Evolutionary conservation across 2,113 vertebrate genomes (phyloP), one percentile per base, ranked within the genome.

Genomic region (Sitta europaea): DNA sequence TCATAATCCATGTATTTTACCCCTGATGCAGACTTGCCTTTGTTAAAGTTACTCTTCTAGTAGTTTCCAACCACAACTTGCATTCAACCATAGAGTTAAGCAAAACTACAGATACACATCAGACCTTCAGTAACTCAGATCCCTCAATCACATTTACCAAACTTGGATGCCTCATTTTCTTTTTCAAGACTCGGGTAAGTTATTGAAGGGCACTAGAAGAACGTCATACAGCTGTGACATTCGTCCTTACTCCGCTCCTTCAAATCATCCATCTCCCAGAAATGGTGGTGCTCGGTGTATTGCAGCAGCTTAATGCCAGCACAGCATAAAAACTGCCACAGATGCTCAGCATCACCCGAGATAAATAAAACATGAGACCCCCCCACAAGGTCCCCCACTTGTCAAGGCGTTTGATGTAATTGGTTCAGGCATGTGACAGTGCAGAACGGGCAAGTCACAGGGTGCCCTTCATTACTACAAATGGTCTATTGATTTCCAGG

Each of bases 351-450:
- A 18, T 53, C 58, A 70, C 71, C 67, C 9, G 0, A 3, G 36
- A 73, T 95, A 91, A 92, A 97, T 94, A 89, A 97, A 95, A 90
- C 80, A 95, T 81, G 36, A 86, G 89, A 12, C 33, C 70, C 71
- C 71, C 62, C 61, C 17, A 5, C 73, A 57, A 94, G 71, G 88
- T 54, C 81, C 35, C 5, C 1, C 7, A 43, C 35, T 63, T 92
- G 79, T 93, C 88, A 54, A 23, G 12, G 36, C 9, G 0, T 71
- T 88, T 38, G 82, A 82, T 79, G 86, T 66, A 78, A 93, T n/a
- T 76, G 91, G 47, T 38, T 86, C 9, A 33, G 93, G 81, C 50
- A 1, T 80, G 94, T 91, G 92, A 88, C 71, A 70, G 66, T 11
- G 51, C 81, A 57, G 51, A 87, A 59, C 1, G 1, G 47, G 66